Evolutionary conservation across 2,113 vertebrate genomes (phyloP).

Genomic region (Vulpes lagopus): DNA sequence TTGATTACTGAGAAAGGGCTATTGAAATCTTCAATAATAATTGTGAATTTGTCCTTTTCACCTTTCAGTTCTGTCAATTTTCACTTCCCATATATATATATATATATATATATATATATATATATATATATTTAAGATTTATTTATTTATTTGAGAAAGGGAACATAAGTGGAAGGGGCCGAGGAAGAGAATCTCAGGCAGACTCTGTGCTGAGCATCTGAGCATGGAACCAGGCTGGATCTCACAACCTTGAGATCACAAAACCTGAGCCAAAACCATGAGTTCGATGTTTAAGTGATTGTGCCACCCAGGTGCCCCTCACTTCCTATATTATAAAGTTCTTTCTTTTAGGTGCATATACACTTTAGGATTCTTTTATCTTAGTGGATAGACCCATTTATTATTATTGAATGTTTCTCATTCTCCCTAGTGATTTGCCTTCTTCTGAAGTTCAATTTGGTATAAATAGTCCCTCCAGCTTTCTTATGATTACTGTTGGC

Average conservation of each 20-base stretch:
- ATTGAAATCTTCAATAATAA: background rate
- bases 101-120: background rate
- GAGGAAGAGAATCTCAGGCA: background rate
- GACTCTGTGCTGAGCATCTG: background rate
- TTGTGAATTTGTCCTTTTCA: background rate
- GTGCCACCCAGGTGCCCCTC: background rate
- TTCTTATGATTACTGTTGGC: background rate
- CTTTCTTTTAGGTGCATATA: background rate
- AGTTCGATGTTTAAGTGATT: background rate
- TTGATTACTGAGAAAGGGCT: background rate
- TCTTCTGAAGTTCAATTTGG: constrained; percentile 17
- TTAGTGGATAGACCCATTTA: background rate
- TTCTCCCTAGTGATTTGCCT: background rate
- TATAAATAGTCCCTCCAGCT: background rate
- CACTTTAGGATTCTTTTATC: background rate
- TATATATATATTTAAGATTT: background rate
- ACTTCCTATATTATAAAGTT: background rate
- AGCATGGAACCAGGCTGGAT: background rate
- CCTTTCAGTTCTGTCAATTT: background rate
- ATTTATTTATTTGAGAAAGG: background rate
- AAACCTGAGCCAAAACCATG: background rate
- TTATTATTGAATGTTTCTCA: background rate
- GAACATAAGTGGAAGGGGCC: background rate
- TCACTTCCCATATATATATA: background rate
- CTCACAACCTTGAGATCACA: background rate